Base-by-base conservation (phyloP, 2,888 invertebrate species). In the Macrosoma leucophasiata region DNA sequence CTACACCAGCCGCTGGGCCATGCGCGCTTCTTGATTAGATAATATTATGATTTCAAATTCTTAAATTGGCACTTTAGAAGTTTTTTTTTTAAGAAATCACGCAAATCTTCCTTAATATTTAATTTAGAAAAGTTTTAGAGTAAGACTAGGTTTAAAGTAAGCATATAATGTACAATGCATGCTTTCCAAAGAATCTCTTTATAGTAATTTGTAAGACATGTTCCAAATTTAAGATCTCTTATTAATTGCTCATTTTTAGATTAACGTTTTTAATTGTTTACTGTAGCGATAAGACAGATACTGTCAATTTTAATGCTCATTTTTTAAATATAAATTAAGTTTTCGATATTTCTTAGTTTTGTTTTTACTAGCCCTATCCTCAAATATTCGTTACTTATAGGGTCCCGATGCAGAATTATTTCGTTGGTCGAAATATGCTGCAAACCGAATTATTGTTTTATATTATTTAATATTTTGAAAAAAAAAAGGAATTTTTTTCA, bases 181-280 rank as follows among this genome's bases (percentile, higher is more conserved):
- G 82, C 82, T 84, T 84, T 84, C 82, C 82, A 77, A 77, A 64
- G 82, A 78, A 82, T 84, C 82, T 84, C 82, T 57, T 55, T 58
- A 55, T 55, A 58, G 51, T 52, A 59, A 40, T 52, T 50, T 45
- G 10, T 59, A 60, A 60, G 55, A 48, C 55, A 50, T 52, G 63
- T 79, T 69, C 78, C 75, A 65, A n/a, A 58, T 51, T 43, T 66
- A 65, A 76, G 81, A 81, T 82, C 81, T 81, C 82, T 59, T 50
- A 29, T 52, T n/a, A n/a, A n/a, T 65, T 66, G 65, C 66, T 71
- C 62, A 62, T 56, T 56, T 40, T 43, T 46, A 45, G 50, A 48
- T 52, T 47, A 28, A 45, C 30, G 34, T 42, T 39, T 24, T 43
- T 49, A 46, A 37, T 48, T 46, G 52, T 46, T 19, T 33, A 36